Evolutionary conservation across 2,113 vertebrate genomes (phyloP).

Genomic region (Caranx ignobilis): DNA sequence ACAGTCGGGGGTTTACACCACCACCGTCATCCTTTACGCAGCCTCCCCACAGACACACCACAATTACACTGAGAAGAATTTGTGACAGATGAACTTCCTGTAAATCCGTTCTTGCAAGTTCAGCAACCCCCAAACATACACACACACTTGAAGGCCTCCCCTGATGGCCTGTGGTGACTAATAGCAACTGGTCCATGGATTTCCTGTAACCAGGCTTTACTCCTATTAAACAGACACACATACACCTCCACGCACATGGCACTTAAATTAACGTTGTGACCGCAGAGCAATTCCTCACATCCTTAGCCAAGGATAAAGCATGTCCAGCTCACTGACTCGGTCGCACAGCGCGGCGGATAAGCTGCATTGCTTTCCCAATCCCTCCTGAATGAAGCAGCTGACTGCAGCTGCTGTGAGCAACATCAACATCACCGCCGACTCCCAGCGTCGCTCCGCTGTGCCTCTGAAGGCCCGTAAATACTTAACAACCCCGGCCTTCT

Average conservation of each 20-base stretch:
- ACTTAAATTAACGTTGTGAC: constrained; percentile 1
- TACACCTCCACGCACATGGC: not conserved
- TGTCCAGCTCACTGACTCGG: constrained; percentile 57
- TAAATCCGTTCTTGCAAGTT: constrained; percentile 56
- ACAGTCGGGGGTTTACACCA: constrained; percentile 17
- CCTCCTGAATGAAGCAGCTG: constrained; percentile 55
- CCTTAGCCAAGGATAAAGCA: constrained; percentile 40
- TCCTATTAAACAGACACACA: constrained; percentile 12
- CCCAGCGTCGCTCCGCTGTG: constrained; percentile 37
- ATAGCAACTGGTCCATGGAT: constrained; percentile 58
- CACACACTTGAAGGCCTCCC: constrained; percentile 1
- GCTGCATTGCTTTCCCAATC: constrained; percentile 42
- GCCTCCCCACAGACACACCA: constrained; percentile 26
- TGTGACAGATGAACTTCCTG: constrained; percentile 55
- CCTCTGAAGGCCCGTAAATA: constrained; percentile 61
- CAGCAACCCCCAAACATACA: constrained; percentile 42
- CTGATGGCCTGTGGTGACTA: constrained; percentile 70
- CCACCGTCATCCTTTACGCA: constrained; percentile 20
- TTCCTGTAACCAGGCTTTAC: constrained; percentile 36
- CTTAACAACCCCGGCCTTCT: constrained; percentile 47
- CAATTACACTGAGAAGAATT: constrained; percentile 14
- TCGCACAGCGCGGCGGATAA: constrained; percentile 40
- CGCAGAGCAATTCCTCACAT: constrained; percentile 40
- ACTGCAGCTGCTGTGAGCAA: constrained; percentile 66
- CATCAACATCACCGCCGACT: constrained; percentile 18